These are phyloP conservation scores for Neolamprologus cancellatus DNA, from an alignment of 2,113 vertebrate species.

Conservation along the genomic window DNA sequence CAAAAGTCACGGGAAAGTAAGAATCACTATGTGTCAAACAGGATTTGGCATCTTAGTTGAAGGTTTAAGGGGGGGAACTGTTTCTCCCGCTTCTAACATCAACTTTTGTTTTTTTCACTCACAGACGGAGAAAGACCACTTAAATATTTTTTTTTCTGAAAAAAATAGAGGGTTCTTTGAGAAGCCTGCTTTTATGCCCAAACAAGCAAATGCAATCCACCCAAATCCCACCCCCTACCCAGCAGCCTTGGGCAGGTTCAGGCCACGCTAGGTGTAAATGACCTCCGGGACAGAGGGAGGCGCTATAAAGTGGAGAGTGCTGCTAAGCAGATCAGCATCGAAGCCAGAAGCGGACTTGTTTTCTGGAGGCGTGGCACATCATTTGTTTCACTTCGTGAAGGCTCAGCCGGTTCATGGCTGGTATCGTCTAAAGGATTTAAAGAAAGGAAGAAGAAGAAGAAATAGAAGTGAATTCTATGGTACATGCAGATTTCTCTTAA, in stretches of 20 bases:
- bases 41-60: conserved; percentile 88
- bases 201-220: conserved; percentile 44
- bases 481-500: neutral
- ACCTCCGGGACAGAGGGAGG: conserved; percentile 79
- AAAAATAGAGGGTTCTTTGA: conserved; percentile 79
- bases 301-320: conserved; percentile 95
- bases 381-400: conserved; percentile 82
- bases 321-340: conserved; percentile 81
- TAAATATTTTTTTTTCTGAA: conserved; percentile 82
- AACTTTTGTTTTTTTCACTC: conserved; percentile 64
- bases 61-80: conserved; percentile 70
- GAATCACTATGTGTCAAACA: conserved; percentile 81
- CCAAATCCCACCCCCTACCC: conserved; percentile 42
- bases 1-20: conserved; percentile 78
- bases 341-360: conserved; percentile 79
- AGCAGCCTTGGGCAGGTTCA: conserved; percentile 62
- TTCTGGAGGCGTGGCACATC: conserved; percentile 80
- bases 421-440: conserved; percentile 79
- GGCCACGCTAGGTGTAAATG: conserved; percentile 68
- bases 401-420: conserved; percentile 92
- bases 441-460: neutral
- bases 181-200: conserved; percentile 71
- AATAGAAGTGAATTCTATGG: neutral
- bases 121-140: conserved; percentile 79
- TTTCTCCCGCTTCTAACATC: conserved; percentile 77